phyloP scores from a whole-genome alignment of 2,797 vertebrate species.

The Brachyrhaphis roseni region DNA sequence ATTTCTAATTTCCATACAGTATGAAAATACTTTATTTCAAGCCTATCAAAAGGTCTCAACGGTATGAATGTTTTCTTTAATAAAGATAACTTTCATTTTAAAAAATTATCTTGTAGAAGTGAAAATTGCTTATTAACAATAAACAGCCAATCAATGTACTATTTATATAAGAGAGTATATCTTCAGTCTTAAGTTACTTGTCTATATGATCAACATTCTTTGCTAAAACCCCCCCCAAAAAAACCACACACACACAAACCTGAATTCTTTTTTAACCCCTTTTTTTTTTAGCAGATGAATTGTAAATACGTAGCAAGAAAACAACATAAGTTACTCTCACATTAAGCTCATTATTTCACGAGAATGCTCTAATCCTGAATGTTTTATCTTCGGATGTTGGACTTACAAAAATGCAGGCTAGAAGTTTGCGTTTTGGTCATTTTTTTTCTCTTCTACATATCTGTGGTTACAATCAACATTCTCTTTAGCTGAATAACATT shows the following conservation, averaged over 20 bases:
- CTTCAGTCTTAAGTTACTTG: background rate
- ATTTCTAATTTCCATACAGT: background rate
- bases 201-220: background rate
- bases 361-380: background rate
- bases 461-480: background rate
- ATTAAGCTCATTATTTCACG: background rate
- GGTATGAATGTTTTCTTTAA: background rate
- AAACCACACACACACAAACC: no score
- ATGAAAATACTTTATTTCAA: background rate
- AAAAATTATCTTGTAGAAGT: background rate
- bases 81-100: background rate
- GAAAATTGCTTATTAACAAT: background rate
- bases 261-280: background rate
- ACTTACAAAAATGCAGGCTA: background rate
- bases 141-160: background rate
- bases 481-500: background rate
- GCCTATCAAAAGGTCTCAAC: background rate
- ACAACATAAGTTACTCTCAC: background rate
- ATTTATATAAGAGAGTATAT: background rate
- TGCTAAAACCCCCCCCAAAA: no score
- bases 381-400: background rate
- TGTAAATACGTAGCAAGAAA: background rate
- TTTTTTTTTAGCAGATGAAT: background rate
- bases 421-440: background rate
- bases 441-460: background rate